phyloP scores from a whole-genome alignment of 2,888 invertebrate genomes.

The Tipula lateralis region DNA sequence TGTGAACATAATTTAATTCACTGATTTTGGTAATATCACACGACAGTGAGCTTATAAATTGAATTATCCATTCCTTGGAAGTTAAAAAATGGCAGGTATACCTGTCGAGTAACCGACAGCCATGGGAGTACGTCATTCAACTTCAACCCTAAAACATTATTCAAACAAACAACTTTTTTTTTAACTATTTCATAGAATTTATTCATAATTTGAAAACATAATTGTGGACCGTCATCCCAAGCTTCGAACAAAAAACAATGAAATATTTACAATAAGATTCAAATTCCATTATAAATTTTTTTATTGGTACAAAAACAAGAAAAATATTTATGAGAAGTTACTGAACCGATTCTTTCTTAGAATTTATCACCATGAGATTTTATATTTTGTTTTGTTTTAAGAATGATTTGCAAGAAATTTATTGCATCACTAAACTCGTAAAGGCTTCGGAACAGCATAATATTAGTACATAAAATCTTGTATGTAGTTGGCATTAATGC shows the following conservation, averaged over 20 bases:
- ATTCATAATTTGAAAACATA: background rate
- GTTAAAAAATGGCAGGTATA: too few species aligned
- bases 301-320: background rate
- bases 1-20: too few species aligned
- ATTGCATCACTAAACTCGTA: background rate
- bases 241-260: background rate
- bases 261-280: conserved; percentile 11
- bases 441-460: background rate
- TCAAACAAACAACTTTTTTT: background rate
- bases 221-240: conserved; percentile 3
- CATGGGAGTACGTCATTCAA: too few species aligned
- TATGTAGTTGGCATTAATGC: background rate
- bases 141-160: too few species aligned
- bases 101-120: too few species aligned
- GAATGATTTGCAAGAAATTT: background rate
- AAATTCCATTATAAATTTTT: background rate
- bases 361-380: conserved; percentile 20
- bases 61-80: too few species aligned
- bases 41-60: too few species aligned
- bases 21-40: too few species aligned
- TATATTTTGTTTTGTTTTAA: background rate
- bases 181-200: background rate
- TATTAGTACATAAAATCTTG: background rate
- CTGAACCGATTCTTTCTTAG: background rate
- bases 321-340: background rate